Evolutionary conservation across 2,113 vertebrate genomes (phyloP), one percentile per base, ranked within the genome.

Genomic region (Chaetodon trifascialis): DNA sequence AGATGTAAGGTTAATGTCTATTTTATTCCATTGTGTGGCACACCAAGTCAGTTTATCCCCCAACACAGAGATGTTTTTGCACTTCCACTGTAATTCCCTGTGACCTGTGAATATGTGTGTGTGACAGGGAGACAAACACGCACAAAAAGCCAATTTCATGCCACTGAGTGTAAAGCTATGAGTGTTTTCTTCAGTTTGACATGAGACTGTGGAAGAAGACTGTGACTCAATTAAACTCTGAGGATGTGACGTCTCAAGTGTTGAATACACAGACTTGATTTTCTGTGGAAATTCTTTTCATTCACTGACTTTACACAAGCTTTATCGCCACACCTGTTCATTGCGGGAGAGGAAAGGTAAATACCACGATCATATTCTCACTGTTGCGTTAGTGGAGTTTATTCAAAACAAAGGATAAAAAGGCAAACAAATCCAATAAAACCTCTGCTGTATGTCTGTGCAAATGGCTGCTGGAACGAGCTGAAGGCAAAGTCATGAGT

Each of bases 391-490:
- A 79, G 65, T 70, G 63, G 6, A 72, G 60, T 91, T 94, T 90
- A 92, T 93, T 93, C 66, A 89, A 87, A 92, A 88, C 82, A 8
- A 88, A 76, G 10, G 14, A 64, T 86, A 63, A 83, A 88, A 93
- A 86, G 63, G 71, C 69, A 83, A 85, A 80, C 11, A 86, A 81
- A 76, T 71, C 11, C 46, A 88, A 64, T 77, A 72, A 85, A 84
- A 77, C 55, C 55, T 73, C 56, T 59, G 60, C 58, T 87, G 17
- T 76, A 46, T 62, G 42, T 76, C 54, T 86, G 87, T 92, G 80
- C 81, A 91, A 91, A 89, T 70, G 40, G 70, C 73, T 54, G 84
- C 85, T 73, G 34, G 49, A 82, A 64, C 0, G 2, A 82, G 82
- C 55, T 64, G 72, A 86, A 87, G 80, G 85, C 54, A 82, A 81